Evolutionary conservation across 2,888 invertebrate genomes (phyloP), one percentile per base, ranked within the genome.

Genomic region (Plebejus argus): DNA sequence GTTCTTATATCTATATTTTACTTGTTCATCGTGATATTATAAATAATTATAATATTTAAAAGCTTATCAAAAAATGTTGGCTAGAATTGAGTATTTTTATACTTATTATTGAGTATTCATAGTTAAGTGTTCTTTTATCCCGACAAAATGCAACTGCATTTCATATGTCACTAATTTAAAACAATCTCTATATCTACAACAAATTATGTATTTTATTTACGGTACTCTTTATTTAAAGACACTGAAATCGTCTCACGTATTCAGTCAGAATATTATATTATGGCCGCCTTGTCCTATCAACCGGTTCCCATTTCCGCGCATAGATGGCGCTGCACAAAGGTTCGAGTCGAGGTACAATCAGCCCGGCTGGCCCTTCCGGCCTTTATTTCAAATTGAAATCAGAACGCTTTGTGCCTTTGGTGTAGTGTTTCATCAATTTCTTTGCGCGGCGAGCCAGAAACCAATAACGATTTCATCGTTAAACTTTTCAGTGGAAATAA

Each of bases 271-370:
- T 66, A 70, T n/a, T n/a, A n/a, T n/a, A n/a, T n/a, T n/a, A 1
- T 56, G 70, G 20, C 18, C 66, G 70, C 35, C 56, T 56, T 78
- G 49, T 82, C 82, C 81, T 84, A 85, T 87, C 89, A 91, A 92
- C 90, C 89, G 90, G 86, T 92, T 86, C 89, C 86, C 84, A 90
- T 92, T 92, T 92, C 92, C 92, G 88, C 83, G 82, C 84, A 85
- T 86, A 93, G 93, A 92, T 93, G 93, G 90, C 90, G 88, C 82
- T 88, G 86, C 82, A 81, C 82, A 84, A 80, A 85, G 84, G 83
- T 88, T 86, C 85, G 84, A 82, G 83, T 87, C 87, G 84, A 82
- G 82, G 85, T 82, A 85, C 89, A 91, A 92, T 91, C 89, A 89
- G 82, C 83, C 83, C 82, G 83, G 83, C 87, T 82, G 80, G 81